A percentile compares a stretch with the other conserved stretches of the same genome.
Conservation (phyloP, 2,888 invertebrate genomes). For the Drosophila yooni region DNA sequence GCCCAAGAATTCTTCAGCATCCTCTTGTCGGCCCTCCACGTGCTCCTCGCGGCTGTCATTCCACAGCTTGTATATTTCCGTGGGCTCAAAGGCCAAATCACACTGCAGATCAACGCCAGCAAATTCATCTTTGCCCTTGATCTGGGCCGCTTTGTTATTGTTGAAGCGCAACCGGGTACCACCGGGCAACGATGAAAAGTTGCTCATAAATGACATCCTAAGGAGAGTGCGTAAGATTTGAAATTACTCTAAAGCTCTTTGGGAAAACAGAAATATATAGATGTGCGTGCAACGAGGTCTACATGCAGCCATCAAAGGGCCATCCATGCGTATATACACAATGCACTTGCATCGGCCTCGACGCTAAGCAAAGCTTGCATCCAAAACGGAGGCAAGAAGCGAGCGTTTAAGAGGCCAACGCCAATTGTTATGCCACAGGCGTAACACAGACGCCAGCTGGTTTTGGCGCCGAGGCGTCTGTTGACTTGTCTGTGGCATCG, state of each 20-base stretch:
- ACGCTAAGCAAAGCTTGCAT: constrained; percentile 42
- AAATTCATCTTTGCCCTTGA: constrained; percentile 83
- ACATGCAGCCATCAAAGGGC: constrained; percentile 16
- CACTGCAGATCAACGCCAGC: constrained; percentile 87
- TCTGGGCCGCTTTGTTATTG: constrained; percentile 84
- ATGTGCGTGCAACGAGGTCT: constrained; percentile 40
- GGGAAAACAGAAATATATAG: background rate
- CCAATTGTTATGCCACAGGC: constrained; percentile 79
- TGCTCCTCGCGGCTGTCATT: constrained; percentile 89
- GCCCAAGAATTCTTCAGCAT: constrained; percentile 98
- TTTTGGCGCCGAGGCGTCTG: constrained; percentile 68
- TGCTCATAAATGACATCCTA: constrained; percentile 88
- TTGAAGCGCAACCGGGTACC: constrained; percentile 85
- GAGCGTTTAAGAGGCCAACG: constrained; percentile 46
- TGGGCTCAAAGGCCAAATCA: constrained; percentile 96
- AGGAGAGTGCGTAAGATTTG: background rate
- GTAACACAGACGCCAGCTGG: constrained; percentile 81
- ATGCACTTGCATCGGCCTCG: constrained; percentile 52
- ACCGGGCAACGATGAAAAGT: constrained; percentile 90
- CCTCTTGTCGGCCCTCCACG: constrained; percentile 96
- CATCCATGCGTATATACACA: constrained; percentile 9
- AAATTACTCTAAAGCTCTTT: background rate
- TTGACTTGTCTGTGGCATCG: constrained; percentile 81
- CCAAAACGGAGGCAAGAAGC: constrained; percentile 78
- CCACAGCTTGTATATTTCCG: constrained; percentile 93